Evolutionary conservation across 2,888 invertebrate species (phyloP).

Genomic region (Troglohyphantes excavatus): DNA sequence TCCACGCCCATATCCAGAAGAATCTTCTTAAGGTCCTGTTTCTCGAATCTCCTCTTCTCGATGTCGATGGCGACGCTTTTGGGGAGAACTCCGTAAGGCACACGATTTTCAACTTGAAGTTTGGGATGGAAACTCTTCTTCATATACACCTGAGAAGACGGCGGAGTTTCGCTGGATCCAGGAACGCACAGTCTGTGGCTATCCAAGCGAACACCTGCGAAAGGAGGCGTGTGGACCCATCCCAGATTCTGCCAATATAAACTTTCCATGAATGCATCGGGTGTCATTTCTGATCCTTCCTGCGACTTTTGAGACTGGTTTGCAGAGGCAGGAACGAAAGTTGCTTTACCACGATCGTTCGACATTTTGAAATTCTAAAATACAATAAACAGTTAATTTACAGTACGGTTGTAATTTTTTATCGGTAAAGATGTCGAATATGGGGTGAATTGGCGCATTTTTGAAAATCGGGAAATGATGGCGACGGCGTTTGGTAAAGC

Average conservation of each 20-base stretch:
- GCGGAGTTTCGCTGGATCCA: not conserved
- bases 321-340: conserved; percentile 13
- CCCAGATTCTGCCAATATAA: conserved; percentile 66
- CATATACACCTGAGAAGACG: not conserved
- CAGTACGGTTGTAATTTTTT: not conserved
- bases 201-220: not conserved
- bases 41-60: conserved; percentile 8
- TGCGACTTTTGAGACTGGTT: not conserved
- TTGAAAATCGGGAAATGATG: too few relatives aligned
- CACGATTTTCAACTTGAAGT: conserved; percentile 52
- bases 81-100: conserved; percentile 45
- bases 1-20: conserved; percentile 27
- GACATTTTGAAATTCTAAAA: conserved; percentile 14
- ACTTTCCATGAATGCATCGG: conserved; percentile 38
- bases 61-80: conserved; percentile 35
- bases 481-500: too few relatives aligned
- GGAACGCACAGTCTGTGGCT: not conserved
- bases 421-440: too few relatives aligned
- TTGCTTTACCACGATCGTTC: not conserved
- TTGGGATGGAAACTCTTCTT: conserved; percentile 59
- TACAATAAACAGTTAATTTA: not conserved
- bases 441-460: too few relatives aligned
- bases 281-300: not conserved
- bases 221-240: conserved; percentile 70
- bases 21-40: conserved; percentile 37